Conservation (phyloP, 2,888 invertebrate genomes). For the Tinea semifulvella region DNA sequence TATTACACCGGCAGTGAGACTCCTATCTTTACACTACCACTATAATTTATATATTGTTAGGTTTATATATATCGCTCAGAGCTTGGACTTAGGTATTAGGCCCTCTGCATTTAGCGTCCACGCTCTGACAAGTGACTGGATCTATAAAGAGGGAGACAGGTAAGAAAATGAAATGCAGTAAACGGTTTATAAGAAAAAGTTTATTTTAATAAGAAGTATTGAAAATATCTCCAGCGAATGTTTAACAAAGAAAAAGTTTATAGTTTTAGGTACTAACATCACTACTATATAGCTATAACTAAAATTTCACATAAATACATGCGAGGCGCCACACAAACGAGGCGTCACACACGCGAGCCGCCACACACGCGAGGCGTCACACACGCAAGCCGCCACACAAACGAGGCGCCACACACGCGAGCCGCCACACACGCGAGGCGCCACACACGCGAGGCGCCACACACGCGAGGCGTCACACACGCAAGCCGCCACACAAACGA, state of each 20-base stretch:
- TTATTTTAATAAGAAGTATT: conserved; percentile 58
- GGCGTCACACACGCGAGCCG: neutral
- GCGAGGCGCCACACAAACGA: neutral
- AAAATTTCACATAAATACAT: conserved; percentile 38
- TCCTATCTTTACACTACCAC: too few relatives aligned
- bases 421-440: too few relatives aligned
- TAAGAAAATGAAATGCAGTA: conserved; percentile 7
- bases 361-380: neutral
- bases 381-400: neutral
- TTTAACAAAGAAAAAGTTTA: conserved; percentile 51
- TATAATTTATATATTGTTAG: too few relatives aligned
- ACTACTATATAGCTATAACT: conserved; percentile 49
- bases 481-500: too few relatives aligned
- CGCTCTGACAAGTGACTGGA: too few relatives aligned
- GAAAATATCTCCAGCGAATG: conserved; percentile 64
- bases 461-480: neutral
- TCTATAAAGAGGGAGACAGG: too few relatives aligned
- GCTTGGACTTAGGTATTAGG: too few relatives aligned
- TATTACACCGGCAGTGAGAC: too few relatives aligned
- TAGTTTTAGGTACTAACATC: conserved; percentile 60
- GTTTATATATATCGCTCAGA: too few relatives aligned
- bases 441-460: neutral
- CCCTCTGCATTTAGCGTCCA: too few relatives aligned
- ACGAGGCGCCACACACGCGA: too few relatives aligned
- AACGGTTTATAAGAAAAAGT: conserved; percentile 60